Evolutionary conservation across 2,888 invertebrate species (phyloP), one percentile per base, ranked within the genome.

Genomic region (Oegoconia quadripuncta): DNA sequence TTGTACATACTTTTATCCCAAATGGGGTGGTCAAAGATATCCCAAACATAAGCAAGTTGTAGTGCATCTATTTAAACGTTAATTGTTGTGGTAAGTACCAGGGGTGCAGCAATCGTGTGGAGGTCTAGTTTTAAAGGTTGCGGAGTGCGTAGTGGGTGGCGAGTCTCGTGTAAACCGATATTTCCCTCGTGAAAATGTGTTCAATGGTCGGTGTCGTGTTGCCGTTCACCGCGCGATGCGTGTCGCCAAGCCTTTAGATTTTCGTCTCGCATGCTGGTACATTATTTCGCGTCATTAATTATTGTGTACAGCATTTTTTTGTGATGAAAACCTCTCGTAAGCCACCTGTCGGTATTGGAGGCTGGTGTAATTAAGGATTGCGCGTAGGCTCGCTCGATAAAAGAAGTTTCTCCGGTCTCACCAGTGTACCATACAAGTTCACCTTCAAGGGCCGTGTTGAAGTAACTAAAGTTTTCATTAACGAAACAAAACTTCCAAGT

Each of bases 211-310:
- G 82, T 83, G 74, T 87, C 84, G 74, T 59, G 67, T 87, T 82
- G 72, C 81, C 50, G 43, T 34, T 40, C 42, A 13, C 48, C 47
- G 58, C 52, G 58, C 59, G 63, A n/a, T 76, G 74, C 76, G 74
- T 74, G 76, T 70, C 54, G 49, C 47, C 50, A 66, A 72, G 64
- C 71, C 82, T 86, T 80, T 81, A 77, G 81, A 83, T 84, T 84
- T 88, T 86, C 81, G 84, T 71, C 73, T 78, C 70, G 74, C 67
- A 82, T 84, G 82, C 82, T 73, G 82, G 87, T 74, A 68, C 84
- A 86, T 87, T 87, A 84, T 86, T 80, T 78, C 83, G 78, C 82
- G 74, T 80, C 83, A 75, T 78, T 84, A 87, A 87, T 86, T 88
- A 87, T 86, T 74, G 71, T 76, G 67, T 74, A 65, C 64, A 59